These are phyloP conservation scores for Drosophila seguyi DNA, from an alignment of 1,140 invertebrate genomes.

Conservation along the genomic window DNA sequence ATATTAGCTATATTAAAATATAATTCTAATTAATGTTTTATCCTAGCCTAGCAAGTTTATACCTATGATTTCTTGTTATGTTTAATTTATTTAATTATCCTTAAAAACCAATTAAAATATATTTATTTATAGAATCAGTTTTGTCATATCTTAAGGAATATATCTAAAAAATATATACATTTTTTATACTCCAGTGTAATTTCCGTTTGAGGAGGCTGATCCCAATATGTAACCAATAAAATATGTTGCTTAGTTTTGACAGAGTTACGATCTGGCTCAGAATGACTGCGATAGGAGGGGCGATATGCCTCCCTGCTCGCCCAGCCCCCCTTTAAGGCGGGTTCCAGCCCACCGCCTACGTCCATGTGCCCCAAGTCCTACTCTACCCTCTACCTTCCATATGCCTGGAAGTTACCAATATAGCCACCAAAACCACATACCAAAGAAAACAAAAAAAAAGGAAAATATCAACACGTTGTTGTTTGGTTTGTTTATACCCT, in stretches of 20 bases:
- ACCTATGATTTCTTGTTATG: no score
- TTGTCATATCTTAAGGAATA: no score
- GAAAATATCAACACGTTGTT: conserved; percentile 63
- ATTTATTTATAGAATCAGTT: no score
- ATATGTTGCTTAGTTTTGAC: conserved; percentile 33
- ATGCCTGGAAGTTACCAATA: conserved; percentile 1
- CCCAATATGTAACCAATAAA: conserved; percentile 24
- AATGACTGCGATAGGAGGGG: conserved; percentile 12
- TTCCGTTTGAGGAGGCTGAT: conserved; percentile 19
- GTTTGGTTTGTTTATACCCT: conserved; percentile 16
- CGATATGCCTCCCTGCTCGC: not conserved
- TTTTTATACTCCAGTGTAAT: conserved; percentile 7
- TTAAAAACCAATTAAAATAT: no score
- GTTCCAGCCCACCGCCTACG: conserved; percentile 35
- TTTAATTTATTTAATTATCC: no score
- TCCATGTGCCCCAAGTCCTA: conserved; percentile 12
- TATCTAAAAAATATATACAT: no score
- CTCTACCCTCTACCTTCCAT: not conserved
- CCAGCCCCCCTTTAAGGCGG: not conserved
- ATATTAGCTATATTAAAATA: no score
- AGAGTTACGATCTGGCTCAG: conserved; percentile 23
- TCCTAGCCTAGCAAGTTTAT: not conserved
- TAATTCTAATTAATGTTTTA: no score
- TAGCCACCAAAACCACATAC: conserved; percentile 23
- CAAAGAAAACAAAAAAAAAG: conserved; percentile 29